Conservation (phyloP, 2,888 invertebrate genomes). For the Leistus spinibarbis region DNA sequence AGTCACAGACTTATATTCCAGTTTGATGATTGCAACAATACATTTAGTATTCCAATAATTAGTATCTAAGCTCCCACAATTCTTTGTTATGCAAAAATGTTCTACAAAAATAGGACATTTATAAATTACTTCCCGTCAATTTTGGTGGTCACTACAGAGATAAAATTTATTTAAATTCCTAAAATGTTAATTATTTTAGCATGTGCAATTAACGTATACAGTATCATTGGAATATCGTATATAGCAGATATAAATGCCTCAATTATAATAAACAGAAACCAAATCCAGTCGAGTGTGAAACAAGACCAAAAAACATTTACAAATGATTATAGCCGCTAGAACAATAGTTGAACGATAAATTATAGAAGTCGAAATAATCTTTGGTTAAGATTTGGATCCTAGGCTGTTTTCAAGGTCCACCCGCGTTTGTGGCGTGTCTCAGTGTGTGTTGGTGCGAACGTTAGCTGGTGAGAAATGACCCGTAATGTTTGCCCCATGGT, state of each 20-base stretch:
- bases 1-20: no score
- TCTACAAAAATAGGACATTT: neutral
- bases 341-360: conserved; percentile 30
- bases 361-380: conserved; percentile 1
- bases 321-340: conserved; percentile 3
- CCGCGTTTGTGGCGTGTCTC: neutral
- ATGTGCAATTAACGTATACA: neutral
- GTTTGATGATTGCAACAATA: no score
- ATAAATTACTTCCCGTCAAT: neutral
- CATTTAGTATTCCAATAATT: no score
- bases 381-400: conserved; percentile 5
- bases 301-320: conserved; percentile 2
- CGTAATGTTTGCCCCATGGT: conserved; percentile 33
- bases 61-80: no score
- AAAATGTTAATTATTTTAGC: neutral
- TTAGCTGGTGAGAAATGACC: conserved; percentile 29
- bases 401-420: conserved; percentile 28
- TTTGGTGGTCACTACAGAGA: neutral
- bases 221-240: conserved; percentile 15
- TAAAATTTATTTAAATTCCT: conserved; percentile 17
- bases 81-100: neutral
- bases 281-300: conserved; percentile 15
- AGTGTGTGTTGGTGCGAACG: neutral
- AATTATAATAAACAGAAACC: conserved; percentile 23
- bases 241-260: conserved; percentile 34